Evolutionary conservation across 2,888 invertebrate genomes (phyloP), one percentile per base, ranked within the genome.

Genomic region (Cryptus armator): DNA sequence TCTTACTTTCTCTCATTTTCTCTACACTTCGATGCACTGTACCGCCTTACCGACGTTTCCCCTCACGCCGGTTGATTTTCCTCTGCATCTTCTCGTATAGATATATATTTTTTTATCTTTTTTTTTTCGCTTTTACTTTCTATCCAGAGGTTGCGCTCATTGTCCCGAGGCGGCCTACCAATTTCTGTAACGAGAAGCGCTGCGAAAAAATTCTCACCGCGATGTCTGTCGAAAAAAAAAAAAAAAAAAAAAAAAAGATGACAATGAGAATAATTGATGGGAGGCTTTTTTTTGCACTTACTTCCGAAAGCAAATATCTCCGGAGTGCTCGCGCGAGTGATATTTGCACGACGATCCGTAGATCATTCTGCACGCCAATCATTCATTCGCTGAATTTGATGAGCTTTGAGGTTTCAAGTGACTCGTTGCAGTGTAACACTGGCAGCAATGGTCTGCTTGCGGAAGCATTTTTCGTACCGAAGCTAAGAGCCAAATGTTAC

Each of bases 161-260:
- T 85, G 84, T 87, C 78, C 86, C 62, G 62, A 76, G 87, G 56
- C 59, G 75, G 77, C 70, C 72, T 66, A 87, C 80, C 90, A 90
- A 90, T 91, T 90, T 89, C 87, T 88, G 87, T 91, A 91, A 92
- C 89, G 90, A 91, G 90, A 89, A 88, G 62, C 87, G 87, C 88
- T 56, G 71, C 59, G 71, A 62, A 19, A 46, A 16, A 46, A 19
- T 81, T 80, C 51, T 59, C 48, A 10, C 48, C 62, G 46, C 37
- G 7, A 37, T 46, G 43, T 51, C 37, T 16, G 10, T 19, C 19
- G 6, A 19, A 43, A n/a, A 53, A 76, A 53, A 44, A 9, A 24
- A 19, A 19, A n/a, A n/a, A 19, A n/a, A 44, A n/a, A n/a, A n/a
- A n/a, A n/a, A n/a, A n/a, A n/a, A n/a, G n/a, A n/a, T n/a, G n/a